phyloP scores from a whole-genome alignment of 2,888 invertebrate species.

The Erynnis tages region DNA sequence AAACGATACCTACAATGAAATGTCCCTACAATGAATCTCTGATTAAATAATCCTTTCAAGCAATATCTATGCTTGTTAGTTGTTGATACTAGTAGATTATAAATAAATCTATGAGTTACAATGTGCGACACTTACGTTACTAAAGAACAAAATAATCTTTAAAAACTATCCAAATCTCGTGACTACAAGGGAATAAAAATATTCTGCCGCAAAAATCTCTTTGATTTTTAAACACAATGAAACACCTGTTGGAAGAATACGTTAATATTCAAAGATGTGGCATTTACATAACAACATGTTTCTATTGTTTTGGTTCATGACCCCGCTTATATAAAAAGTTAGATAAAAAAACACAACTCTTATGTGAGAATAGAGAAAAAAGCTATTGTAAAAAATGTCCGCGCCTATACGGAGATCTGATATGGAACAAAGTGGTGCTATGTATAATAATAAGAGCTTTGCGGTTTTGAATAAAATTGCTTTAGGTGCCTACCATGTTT shows the following conservation, averaged over 20 bases:
- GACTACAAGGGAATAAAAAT: background rate
- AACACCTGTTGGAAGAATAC: conserved; percentile 16
- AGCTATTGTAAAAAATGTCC: conserved; percentile 4
- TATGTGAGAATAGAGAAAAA: background rate
- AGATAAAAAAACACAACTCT: background rate
- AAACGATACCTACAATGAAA: no score
- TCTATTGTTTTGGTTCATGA: conserved; percentile 13
- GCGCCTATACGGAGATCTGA: background rate
- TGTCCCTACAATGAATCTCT: no score
- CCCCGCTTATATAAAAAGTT: background rate
- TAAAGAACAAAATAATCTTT: background rate
- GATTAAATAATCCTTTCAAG: no score
- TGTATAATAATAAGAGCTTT: background rate
- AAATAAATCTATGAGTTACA: no score
- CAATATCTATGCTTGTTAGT: no score
- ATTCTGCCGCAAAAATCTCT: background rate
- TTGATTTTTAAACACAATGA: conserved; percentile 6
- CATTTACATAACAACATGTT: background rate
- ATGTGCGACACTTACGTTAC: no score
- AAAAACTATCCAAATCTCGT: background rate
- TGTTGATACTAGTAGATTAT: no score
- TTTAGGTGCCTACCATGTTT: no score
- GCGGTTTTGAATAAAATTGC: background rate
- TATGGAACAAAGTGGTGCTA: background rate
- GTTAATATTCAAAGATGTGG: conserved; percentile 3